phyloP scores from a whole-genome alignment of 1,140 invertebrate species.

The Periplaneta americana region DNA sequence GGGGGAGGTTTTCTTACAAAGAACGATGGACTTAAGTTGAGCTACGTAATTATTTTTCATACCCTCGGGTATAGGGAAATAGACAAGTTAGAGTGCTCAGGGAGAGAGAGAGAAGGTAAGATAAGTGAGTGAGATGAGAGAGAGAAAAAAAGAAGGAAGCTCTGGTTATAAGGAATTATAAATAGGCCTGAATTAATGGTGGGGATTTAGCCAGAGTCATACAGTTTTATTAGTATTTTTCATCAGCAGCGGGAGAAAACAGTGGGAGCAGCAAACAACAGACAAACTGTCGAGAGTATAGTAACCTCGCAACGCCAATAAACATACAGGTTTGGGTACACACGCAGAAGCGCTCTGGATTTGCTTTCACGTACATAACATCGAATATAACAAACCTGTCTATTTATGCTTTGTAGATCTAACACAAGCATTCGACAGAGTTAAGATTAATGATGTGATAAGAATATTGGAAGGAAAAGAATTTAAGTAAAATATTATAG shows the following conservation, averaged over 20 bases:
- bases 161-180: slow-evolving; percentile 11
- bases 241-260: neutral
- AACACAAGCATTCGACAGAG: too few relatives aligned
- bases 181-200: slow-evolving; percentile 14
- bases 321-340: neutral
- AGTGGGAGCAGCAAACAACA: neutral
- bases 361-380: too few relatives aligned
- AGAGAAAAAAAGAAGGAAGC: neutral
- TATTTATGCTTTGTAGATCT: too few relatives aligned
- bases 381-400: too few relatives aligned
- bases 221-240: slow-evolving; percentile 6
- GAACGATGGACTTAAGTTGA: slow-evolving; percentile 15
- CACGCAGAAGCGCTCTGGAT: too few relatives aligned
- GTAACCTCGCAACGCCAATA: neutral
- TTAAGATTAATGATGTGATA: too few relatives aligned
- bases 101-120: neutral
- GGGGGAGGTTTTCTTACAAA: slow-evolving; percentile 3
- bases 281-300: neutral
- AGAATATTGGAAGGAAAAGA: too few relatives aligned
- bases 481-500: too few relatives aligned
- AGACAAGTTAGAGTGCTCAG: slow-evolving; percentile 10
- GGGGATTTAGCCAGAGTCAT: slow-evolving; percentile 1
- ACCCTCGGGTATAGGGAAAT: slow-evolving; percentile 16
- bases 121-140: neutral
- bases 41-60: slow-evolving; percentile 17